Evolutionary conservation across 2,113 vertebrate genomes (phyloP).

Genomic region (Dasyornis broadbenti): DNA sequence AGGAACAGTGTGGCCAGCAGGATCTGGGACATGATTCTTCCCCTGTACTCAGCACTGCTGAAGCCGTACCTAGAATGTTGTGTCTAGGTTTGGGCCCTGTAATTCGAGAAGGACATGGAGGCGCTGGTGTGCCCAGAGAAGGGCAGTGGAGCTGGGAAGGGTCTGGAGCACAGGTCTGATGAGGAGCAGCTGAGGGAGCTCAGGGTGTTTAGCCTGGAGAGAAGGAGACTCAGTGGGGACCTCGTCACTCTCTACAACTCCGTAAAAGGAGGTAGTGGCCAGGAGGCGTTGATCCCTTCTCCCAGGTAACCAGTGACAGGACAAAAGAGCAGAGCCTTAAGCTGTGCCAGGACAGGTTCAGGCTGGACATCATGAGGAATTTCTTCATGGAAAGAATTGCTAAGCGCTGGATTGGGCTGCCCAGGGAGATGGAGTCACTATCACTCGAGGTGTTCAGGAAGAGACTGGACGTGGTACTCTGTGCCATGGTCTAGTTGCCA

Average conservation of each 20-base stretch:
- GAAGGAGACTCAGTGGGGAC: not conserved
- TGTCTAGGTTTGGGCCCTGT: not conserved
- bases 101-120: not conserved
- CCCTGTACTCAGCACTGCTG: not conserved
- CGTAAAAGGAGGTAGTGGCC: not conserved
- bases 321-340: not conserved
- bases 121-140: not conserved
- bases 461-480: not conserved
- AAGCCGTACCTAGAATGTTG: not conserved
- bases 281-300: not conserved
- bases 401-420: not conserved
- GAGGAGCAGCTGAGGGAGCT: not conserved
- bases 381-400: not conserved
- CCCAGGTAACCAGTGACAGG: not conserved
- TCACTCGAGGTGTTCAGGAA: not conserved
- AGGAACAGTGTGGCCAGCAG: not conserved
- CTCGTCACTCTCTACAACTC: not conserved
- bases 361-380: not conserved
- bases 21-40: not conserved
- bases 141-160: not conserved
- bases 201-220: not conserved
- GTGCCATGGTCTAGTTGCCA: rapidly evolving
- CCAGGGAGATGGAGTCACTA: too few species aligned
- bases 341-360: not conserved
- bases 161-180: too few species aligned